These are phyloP conservation scores for Corythaeola cristata DNA, from an alignment of 2,113 vertebrate species.

Conservation along the genomic window DNA sequence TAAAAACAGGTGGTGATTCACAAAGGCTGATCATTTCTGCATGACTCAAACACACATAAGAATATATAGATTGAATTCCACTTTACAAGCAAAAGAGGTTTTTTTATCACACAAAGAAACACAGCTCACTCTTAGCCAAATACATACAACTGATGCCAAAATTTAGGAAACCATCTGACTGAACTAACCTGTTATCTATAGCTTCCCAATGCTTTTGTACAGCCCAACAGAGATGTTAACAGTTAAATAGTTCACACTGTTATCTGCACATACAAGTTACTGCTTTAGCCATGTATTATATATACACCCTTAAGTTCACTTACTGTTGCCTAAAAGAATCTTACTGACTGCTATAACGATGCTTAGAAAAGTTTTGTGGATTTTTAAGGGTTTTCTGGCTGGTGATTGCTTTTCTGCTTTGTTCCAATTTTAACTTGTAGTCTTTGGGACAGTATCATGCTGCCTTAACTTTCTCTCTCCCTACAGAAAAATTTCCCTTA, in stretches of 20 bases:
- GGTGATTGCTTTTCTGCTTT: not conserved
- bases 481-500: not conserved
- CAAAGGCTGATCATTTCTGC: not conserved
- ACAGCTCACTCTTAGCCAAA: not conserved
- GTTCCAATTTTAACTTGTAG: not conserved
- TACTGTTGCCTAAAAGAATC: not conserved
- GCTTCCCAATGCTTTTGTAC: not conserved
- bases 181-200: not conserved
- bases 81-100: not conserved
- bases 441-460: not conserved
- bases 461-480: not conserved
- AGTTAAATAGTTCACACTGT: too few relatives aligned
- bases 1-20: constrained; percentile 18
- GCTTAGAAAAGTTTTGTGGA: not conserved
- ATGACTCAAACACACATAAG: not conserved
- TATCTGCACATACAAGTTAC: not conserved
- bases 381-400: not conserved
- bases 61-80: not conserved
- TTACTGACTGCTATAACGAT: not conserved
- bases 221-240: not conserved
- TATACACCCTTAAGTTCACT: not conserved
- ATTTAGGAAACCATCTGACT: not conserved
- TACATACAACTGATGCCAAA: not conserved
- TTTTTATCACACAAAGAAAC: not conserved
- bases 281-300: not conserved